These are phyloP conservation scores for Grallaria varia DNA, from an alignment of 2,113 vertebrate species.

Conservation along the genomic window DNA sequence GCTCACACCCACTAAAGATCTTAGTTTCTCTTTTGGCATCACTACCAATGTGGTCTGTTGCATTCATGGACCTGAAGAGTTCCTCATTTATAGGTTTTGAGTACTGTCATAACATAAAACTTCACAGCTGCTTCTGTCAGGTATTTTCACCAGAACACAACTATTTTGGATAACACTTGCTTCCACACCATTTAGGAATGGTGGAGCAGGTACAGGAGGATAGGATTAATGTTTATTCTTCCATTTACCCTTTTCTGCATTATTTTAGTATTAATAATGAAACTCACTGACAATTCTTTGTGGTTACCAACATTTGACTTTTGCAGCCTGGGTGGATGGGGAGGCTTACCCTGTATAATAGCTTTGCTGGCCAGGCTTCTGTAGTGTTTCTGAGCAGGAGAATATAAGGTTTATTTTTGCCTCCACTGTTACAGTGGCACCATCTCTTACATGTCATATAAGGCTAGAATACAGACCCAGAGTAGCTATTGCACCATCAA, in stretches of 20 bases:
- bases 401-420: neutral
- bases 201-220: neutral
- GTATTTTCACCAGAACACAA: neutral
- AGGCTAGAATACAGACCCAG: neutral
- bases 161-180: neutral
- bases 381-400: fast-evolving
- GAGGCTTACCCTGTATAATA: neutral
- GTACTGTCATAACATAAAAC: neutral
- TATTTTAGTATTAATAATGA: neutral
- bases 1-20: neutral
- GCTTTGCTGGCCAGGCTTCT: neutral
- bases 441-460: neutral
- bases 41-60: neutral
- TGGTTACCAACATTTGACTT: neutral
- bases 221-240: neutral
- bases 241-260: neutral
- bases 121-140: neutral
- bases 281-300: neutral
- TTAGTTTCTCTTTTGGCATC: neutral
- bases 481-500: neutral
- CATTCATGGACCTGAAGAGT: neutral
- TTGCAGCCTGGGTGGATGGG: neutral
- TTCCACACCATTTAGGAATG: neutral
- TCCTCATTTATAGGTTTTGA: neutral
- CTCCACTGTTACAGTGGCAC: neutral